Percentiles rank a stretch among this genome's conserved stretches.
Conservation (phyloP, 2,797 vertebrate genomes). For the Sciurus vulgaris region DNA sequence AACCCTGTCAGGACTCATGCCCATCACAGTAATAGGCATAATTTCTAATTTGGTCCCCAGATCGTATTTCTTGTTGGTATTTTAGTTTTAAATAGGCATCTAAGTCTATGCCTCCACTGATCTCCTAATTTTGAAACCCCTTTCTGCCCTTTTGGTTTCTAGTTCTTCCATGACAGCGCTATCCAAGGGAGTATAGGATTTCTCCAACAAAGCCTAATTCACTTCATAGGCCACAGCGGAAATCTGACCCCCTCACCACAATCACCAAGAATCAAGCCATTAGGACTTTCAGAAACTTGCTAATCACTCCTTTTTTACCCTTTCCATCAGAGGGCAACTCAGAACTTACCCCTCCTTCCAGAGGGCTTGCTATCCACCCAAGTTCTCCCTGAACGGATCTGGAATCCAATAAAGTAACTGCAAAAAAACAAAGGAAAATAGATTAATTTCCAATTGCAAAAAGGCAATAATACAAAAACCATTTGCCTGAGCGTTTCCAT, state of each 20-base stretch:
- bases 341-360: slow-evolving; percentile 98
- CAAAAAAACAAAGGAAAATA: slow-evolving; percentile 85
- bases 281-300: slow-evolving; percentile 87
- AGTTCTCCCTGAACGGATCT: slow-evolving; percentile 98
- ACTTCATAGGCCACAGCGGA: slow-evolving; percentile 91
- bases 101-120: slow-evolving; percentile 76
- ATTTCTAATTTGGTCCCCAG: slow-evolving; percentile 81
- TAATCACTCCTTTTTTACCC: slow-evolving; percentile 88
- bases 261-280: slow-evolving; percentile 90
- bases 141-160: slow-evolving; percentile 87
- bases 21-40: slow-evolving; percentile 83
- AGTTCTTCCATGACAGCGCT: slow-evolving; percentile 85
- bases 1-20: slow-evolving; percentile 80
- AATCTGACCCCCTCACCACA: slow-evolving; percentile 93
- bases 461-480: slow-evolving; percentile 78
- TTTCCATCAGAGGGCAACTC: slow-evolving; percentile 85
- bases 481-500: slow-evolving; percentile 85
- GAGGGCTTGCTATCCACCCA: slow-evolving; percentile 98
- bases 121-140: slow-evolving; percentile 84
- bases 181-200: slow-evolving; percentile 93
- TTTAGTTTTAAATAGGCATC: slow-evolving; percentile 86
- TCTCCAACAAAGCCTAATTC: slow-evolving; percentile 96
- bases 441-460: slow-evolving; percentile 85
- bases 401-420: slow-evolving; percentile 99
- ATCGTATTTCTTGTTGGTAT: slow-evolving; percentile 86